Base-by-base conservation (phyloP, 1,140 invertebrate genomes). In the Nymphalis io region DNA sequence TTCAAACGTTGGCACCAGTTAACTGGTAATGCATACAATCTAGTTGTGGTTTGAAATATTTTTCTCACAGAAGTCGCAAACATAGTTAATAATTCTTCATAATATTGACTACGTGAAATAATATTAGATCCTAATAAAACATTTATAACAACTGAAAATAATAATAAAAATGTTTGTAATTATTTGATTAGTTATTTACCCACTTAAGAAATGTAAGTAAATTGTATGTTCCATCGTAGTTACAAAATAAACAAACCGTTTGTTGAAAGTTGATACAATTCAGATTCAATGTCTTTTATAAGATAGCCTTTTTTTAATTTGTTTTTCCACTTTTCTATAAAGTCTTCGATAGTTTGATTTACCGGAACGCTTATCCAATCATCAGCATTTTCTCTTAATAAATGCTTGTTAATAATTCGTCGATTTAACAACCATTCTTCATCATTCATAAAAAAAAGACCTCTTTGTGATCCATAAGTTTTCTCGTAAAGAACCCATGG, bases 391-490 rank as follows among this genome's bases (percentile, higher is more conserved):
- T 93, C 91, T 78, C 93, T 92, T 27, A 97, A 88, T 65, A 98
- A 88, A 70, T 95, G 82, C 85, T 94, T 95, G 84, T 97, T 97
- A 81, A 97, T 90, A 73, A 95, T 94, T 79, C 93, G 92, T 38
- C 97, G 92, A 78, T 93, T 93, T 33, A 93, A 82, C 68, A 94
- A 81, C 97, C 97, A 98, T 87, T 97, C 95, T 59, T 95, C 92
- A 3, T 95, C 96, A 71, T 97, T 93, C 97, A 98, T 98, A 86
- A 98, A 98, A 80, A 98, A 95, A 11, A 98, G 89, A 16, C 97
- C 97, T 74, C 97, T 93, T 73, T 94, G 92, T 57, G 93, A 94
- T 38, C 93, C 93, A 72, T 95, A 93, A 2, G 94, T 84, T 77
- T 96, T 85, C 80, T 97, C 97, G 78, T 97, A 98, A 13, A 96